Base-by-base conservation (phyloP, 2,797 vertebrate species). In the Coregonus ussuriensis region DNA sequence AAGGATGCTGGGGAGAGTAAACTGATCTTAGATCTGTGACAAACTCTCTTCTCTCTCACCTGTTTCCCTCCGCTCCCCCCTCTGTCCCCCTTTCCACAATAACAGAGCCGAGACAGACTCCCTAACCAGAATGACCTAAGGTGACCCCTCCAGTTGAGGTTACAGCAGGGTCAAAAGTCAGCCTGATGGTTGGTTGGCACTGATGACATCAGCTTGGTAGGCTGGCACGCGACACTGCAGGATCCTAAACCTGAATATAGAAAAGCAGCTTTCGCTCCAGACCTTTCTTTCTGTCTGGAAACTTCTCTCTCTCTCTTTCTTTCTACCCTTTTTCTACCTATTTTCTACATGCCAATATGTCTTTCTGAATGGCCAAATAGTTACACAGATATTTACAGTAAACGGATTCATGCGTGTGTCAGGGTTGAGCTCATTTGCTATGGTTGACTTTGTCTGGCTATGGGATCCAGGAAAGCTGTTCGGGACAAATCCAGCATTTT, bases 201-300 rank as follows among this genome's bases (percentile, higher is more conserved):
- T 84, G 81, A 86, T 90, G 86, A 91, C 87, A 85, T 90, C 85
- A 90, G 89, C 65, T 67, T 73, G 63, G 72, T 47, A 72, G 73
- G 52, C 78, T 73, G 71, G 68, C 77, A 72, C 25, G 37, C 72
- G 13, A 82, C 67, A 87, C 90, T 91, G 90, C 86, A 93, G 90
- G 91, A 92, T 92, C 87, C 91, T 89, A 91, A 91, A 91, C 89
- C 89, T 86, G 47, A 75, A 63, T 56, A 29, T 51, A 47, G 31
- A 68, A 56, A 78, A 82, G 84, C 82, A 85, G 86, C 85, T 87
- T 87, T 84, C 89, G 82, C 83, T 81, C 86, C 79, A 80, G 72
- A 41, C 62, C 14, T 83, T 82, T 82, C 76, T 72, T 75, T 72
- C 75, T 78, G 77, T 73, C 84, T 77, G 81, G 87, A 79, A 79